phyloP scores from a whole-genome alignment of 1,140 invertebrate genomes.

The Drosophila sproati region DNA sequence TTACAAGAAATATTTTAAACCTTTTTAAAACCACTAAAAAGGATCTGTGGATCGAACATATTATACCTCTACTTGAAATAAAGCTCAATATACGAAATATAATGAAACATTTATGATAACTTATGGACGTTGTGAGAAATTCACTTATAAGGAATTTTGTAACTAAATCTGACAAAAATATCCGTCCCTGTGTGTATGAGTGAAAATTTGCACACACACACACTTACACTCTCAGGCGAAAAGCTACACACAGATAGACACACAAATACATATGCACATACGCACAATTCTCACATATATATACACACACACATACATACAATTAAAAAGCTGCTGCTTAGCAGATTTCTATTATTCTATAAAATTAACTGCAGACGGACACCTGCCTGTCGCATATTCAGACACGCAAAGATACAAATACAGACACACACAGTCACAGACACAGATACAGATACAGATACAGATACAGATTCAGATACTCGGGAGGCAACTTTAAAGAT shows the following conservation, averaged over 20 bases:
- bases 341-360: slow-evolving; percentile 57
- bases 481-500: slow-evolving; percentile 34
- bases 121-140: slow-evolving; percentile 58
- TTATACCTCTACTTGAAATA: neutral
- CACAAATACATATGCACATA: slow-evolving; percentile 55
- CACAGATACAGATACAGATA: slow-evolving; percentile 32
- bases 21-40: neutral
- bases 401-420: slow-evolving; percentile 12
- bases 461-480: slow-evolving; percentile 12
- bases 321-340: slow-evolving; percentile 31
- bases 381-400: slow-evolving; percentile 61
- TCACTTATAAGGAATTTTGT: slow-evolving; percentile 84
- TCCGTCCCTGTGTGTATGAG: slow-evolving; percentile 32
- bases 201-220: slow-evolving; percentile 61
- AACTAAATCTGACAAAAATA: slow-evolving; percentile 76
- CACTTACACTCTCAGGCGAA: slow-evolving; percentile 33
- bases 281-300: slow-evolving; percentile 68
- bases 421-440: slow-evolving; percentile 19
- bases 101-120: slow-evolving; percentile 45
- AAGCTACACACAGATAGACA: slow-evolving; percentile 60
- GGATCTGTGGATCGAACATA: neutral
- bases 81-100: slow-evolving; percentile 9
- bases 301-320: slow-evolving; percentile 20
- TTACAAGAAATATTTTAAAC: slow-evolving; percentile 1
- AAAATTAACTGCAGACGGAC: slow-evolving; percentile 82